Evolutionary conservation across 2,113 vertebrate species (phyloP), one percentile per base, ranked within the genome.

Genomic region (Xenus cinereus): DNA sequence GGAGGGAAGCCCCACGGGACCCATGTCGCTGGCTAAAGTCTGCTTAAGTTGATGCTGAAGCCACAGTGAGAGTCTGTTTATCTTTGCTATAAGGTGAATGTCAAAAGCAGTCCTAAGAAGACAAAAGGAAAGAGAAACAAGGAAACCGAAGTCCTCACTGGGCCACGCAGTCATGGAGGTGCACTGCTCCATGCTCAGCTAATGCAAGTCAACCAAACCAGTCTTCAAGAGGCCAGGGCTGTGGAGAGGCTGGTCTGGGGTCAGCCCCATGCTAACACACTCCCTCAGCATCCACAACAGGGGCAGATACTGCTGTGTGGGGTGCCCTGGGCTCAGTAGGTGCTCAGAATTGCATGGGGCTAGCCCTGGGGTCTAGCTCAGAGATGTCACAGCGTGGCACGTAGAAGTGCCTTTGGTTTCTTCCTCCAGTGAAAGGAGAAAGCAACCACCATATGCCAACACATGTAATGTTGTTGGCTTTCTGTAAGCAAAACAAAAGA

Each of bases 21-120:
- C 13, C 2, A 2, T 0, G 4, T 1, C 2, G 6, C 23, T 0
- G 10, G 16, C 30, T 48, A 37, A 66, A 92, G 45, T 27, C 67
- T 33, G 35, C 45, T 87, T 32, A 45, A 80, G 63, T 14, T 73
- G 71, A 8, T 15, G 82, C 39, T 93, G 63, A 80, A 80, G 30
- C n/a, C 75, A 83, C 0, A 0, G 35, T 71, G 62, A 87, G 56
- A 87, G 28, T 20, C 41, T 94, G 62, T 39, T 82, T 48, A 59
- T 66, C 46, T 80, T 88, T 67, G 33, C 50, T 84, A 0, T 26
- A n/a, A 66, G 41, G 72, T 50, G 30, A 82, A n/a, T 33, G 28
- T 27, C 59, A 86, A 84, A 88, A 86, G 18, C n/a, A 86, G 7
- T 37, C 28, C 56, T 59, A 46, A 66, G 48, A 69, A 56, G 41